phyloP scores from a whole-genome alignment of 2,888 invertebrate genomes.

The Sicus ferrugineus region DNA sequence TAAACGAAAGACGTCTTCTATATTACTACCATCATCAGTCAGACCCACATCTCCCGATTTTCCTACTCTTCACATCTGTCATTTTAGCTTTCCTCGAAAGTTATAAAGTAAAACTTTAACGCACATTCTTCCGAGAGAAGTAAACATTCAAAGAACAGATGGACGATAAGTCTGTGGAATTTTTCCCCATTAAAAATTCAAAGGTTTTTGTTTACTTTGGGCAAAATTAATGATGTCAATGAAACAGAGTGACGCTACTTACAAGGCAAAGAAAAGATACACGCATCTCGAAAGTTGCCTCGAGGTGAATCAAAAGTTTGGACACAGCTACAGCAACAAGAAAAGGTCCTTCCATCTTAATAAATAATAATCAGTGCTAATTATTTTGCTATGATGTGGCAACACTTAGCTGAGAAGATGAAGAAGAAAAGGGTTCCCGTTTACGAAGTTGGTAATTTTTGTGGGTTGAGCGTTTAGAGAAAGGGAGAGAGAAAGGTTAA shows the following conservation, averaged over 20 bases:
- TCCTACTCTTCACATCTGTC: too few species aligned
- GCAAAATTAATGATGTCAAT: conserved; percentile 11
- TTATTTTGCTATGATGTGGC: conserved; percentile 30
- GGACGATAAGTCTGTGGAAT: too few species aligned
- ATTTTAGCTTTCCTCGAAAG: too few species aligned
- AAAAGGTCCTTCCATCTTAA: conserved; percentile 28
- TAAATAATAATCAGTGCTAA: conserved; percentile 34
- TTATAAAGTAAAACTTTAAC: too few species aligned
- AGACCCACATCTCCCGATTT: too few species aligned
- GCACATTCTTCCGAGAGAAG: too few species aligned
- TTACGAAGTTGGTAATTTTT: background rate
- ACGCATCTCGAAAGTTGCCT: background rate
- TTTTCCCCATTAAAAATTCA: conserved; percentile 5
- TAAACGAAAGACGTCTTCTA: too few species aligned
- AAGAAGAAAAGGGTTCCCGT: background rate
- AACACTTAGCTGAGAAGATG: background rate
- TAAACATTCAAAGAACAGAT: too few species aligned
- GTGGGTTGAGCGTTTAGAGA: too few species aligned
- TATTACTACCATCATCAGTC: too few species aligned
- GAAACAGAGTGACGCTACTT: background rate
- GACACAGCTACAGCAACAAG: background rate
- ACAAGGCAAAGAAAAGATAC: background rate
- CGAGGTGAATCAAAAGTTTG: conserved; percentile 15
- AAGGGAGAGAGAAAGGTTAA: background rate
- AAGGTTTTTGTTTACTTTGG: conserved; percentile 16